Percentiles rank a stretch among this genome's conserved stretches.
Conservation (phyloP, 2,797 vertebrate genomes). For the Lagorchestes hirsutus region DNA sequence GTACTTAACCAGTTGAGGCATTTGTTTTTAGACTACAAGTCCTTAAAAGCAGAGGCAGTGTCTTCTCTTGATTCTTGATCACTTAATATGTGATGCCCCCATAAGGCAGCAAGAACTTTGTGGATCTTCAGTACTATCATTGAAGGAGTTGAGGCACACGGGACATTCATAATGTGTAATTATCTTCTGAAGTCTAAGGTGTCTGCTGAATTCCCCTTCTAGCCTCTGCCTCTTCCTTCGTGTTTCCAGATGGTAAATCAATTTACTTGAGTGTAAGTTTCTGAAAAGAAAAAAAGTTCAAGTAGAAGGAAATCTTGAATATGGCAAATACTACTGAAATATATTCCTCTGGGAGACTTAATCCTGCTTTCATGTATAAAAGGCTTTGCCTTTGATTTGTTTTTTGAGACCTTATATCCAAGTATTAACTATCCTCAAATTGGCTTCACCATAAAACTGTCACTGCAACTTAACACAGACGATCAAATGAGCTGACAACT, state of each 20-base stretch:
- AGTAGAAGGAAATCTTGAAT: neutral
- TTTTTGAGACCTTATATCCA: slow-evolving; percentile 1
- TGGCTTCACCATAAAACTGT: slow-evolving; percentile 3
- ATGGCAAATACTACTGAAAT: neutral
- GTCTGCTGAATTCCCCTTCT: neutral
- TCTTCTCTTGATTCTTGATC: slow-evolving; percentile 8
- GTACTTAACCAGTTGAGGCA: slow-evolving; percentile 1
- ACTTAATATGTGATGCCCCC: neutral
- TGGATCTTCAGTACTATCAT: neutral
- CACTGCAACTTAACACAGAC: neutral
- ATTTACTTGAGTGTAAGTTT: neutral
- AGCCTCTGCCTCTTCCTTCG: slow-evolving; percentile 18
- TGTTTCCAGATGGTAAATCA: slow-evolving; percentile 2
- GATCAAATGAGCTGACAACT: neutral
- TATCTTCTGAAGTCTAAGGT: neutral
- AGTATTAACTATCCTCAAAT: neutral
- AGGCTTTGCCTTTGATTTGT: neutral
- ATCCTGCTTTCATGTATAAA: neutral
- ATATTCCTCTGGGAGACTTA: neutral
- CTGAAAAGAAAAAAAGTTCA: slow-evolving; percentile 34
- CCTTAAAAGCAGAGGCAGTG: neutral
- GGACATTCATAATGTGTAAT: neutral
- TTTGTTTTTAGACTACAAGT: neutral
- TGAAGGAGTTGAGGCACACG: neutral
- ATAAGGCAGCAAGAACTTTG: neutral